Evolutionary conservation across 1,140 invertebrate genomes (phyloP).

Genomic region (Patella vulgata): DNA sequence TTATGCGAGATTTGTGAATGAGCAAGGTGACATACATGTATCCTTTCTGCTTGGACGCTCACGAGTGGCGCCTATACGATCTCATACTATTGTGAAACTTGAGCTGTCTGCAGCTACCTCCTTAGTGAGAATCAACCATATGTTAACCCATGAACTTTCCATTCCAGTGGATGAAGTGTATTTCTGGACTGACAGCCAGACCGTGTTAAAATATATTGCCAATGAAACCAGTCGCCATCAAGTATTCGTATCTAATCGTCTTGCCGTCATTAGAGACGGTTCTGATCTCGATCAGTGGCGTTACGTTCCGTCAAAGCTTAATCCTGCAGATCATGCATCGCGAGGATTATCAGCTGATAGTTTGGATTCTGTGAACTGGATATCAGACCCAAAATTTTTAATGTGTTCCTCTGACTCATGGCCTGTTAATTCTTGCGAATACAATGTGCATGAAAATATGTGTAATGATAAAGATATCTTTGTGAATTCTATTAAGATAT

Average conservation of each 20-base stretch:
- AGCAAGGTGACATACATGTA: constrained; percentile 5
- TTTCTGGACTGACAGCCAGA: constrained; percentile 19
- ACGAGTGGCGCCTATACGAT: constrained; percentile 14
- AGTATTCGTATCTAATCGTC: constrained; percentile 10
- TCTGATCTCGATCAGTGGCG: neutral
- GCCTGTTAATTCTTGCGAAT: no score
- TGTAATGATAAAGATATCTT: constrained; percentile 5
- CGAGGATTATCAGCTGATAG: neutral
- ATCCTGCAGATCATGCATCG: neutral
- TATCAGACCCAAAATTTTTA: no score
- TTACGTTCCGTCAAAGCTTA: neutral
- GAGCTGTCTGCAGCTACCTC: constrained; percentile 17
- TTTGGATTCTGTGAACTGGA: neutral
- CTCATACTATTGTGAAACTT: constrained; percentile 13
- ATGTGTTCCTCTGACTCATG: no score
- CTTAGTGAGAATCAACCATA: neutral
- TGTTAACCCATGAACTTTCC: constrained; percentile 7
- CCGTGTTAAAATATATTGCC: constrained; percentile 17
- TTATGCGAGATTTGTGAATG: neutral
- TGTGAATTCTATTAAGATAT: neutral
- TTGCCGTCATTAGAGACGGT: constrained; percentile 6
- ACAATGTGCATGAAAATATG: neutral
- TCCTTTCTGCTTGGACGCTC: constrained; percentile 7
- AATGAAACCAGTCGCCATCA: constrained; percentile 7
- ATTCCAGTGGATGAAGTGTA: neutral